Conservation (phyloP, 1,140 invertebrate species). For the Eulimnadia texana region DNA sequence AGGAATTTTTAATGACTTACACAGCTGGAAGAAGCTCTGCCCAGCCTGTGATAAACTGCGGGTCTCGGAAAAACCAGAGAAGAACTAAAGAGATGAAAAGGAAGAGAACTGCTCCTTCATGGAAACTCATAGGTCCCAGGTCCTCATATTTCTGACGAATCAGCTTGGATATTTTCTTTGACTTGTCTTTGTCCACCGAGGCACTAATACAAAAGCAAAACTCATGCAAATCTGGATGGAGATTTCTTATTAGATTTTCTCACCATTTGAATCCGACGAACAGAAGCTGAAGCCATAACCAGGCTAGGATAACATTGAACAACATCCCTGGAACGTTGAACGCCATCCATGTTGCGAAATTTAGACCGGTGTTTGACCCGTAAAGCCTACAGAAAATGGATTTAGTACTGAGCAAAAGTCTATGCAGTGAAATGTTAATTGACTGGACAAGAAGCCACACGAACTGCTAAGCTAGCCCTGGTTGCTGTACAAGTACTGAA, state of each 20-base stretch:
- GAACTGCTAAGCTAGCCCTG: neutral
- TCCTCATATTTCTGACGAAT: constrained; percentile 53
- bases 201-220: neutral
- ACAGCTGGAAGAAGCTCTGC: constrained; percentile 30
- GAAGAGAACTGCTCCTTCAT: constrained; percentile 56
- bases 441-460: constrained; percentile 18
- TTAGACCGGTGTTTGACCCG: constrained; percentile 22
- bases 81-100: constrained; percentile 63
- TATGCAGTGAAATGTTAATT: neutral
- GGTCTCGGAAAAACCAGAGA: constrained; percentile 77
- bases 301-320: constrained; percentile 51
- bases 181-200: neutral
- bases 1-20: neutral
- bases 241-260: constrained; percentile 4
- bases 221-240: neutral
- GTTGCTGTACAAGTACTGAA: too few species aligned
- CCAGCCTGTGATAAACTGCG: constrained; percentile 72
- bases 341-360: constrained; percentile 33
- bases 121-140: constrained; percentile 62
- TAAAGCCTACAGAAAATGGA: constrained; percentile 12
- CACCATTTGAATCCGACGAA: constrained; percentile 46
- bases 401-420: neutral
- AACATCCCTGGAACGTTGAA: constrained; percentile 44
- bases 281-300: constrained; percentile 45
- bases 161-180: constrained; percentile 29